A percentile compares a stretch with the other conserved stretches of the same genome.
Conservation (phyloP, 2,888 invertebrate genomes). For the Halictus ligatus region DNA sequence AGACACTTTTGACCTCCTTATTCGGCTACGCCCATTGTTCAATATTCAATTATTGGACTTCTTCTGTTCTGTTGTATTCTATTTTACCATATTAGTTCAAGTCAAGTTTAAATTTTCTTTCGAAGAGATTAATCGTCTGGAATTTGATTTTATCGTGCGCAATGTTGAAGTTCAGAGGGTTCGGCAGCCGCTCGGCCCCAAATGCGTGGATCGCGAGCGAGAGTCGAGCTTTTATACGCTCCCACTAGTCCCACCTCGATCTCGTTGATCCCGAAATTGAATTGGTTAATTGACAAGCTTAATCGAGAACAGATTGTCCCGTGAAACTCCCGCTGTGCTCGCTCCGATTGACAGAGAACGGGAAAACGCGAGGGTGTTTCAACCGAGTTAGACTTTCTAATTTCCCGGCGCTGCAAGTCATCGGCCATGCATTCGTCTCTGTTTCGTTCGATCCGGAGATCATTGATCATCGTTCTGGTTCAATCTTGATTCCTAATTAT, state of each 20-base stretch:
- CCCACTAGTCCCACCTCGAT: conserved; percentile 23
- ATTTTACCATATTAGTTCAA: no score
- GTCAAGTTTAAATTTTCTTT: no score
- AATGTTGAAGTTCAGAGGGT: neutral
- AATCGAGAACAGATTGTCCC: conserved; percentile 64
- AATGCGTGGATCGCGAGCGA: conserved; percentile 23
- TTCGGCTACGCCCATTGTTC: no score
- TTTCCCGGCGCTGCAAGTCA: conserved; percentile 27
- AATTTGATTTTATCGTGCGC: neutral
- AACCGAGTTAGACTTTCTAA: neutral
- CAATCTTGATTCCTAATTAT: neutral
- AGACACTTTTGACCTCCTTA: no score
- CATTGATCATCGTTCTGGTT: neutral
- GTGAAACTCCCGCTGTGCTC: conserved; percentile 34
- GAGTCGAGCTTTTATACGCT: conserved; percentile 41
- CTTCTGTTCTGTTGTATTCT: no score
- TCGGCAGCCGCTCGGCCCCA: neutral
- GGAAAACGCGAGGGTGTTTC: conserved; percentile 19
- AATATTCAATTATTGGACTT: neutral
- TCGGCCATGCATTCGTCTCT: neutral
- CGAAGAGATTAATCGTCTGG: neutral
- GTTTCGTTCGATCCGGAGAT: neutral
- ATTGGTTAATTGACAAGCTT: conserved; percentile 68
- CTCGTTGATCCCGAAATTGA: conserved; percentile 73
- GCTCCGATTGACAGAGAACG: conserved; percentile 40